phyloP scores from a whole-genome alignment of 2,888 invertebrate genomes.

The Thalpophila matura region DNA sequence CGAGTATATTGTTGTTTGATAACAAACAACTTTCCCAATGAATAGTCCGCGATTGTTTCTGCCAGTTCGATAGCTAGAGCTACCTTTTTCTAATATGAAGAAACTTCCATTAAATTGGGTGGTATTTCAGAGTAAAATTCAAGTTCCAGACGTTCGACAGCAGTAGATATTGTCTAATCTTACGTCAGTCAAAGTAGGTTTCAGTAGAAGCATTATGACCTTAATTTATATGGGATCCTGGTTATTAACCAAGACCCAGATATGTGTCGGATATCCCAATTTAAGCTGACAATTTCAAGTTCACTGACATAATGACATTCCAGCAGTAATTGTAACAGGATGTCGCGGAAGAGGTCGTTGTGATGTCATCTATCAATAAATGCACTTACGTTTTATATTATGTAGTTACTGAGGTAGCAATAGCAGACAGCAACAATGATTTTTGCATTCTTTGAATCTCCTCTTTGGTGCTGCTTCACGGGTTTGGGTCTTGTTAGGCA shows the following conservation, averaged over 20 bases:
- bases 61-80: too few relatives aligned
- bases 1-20: too few relatives aligned
- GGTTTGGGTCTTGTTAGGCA: neutral
- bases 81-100: too few relatives aligned
- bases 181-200: too few relatives aligned
- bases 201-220: too few relatives aligned
- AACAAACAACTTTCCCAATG: too few relatives aligned
- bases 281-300: constrained; percentile 14
- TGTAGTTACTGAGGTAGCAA: neutral
- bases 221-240: too few relatives aligned
- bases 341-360: constrained; percentile 1
- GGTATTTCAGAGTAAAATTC: too few relatives aligned
- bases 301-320: constrained; percentile 43
- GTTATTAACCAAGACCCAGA: neutral
- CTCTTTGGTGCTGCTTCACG: neutral
- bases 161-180: too few relatives aligned
- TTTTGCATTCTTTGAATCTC: neutral
- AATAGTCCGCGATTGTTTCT: too few relatives aligned
- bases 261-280: constrained; percentile 4
- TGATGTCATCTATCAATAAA: constrained; percentile 12
- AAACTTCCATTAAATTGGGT: too few relatives aligned
- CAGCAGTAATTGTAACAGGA: constrained; percentile 2
- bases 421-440: neutral
- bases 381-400: neutral
- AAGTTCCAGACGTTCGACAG: too few relatives aligned